A percentile compares a stretch with the other conserved stretches of the same genome.
phyloP scores from a whole-genome alignment of 2,888 invertebrate genomes.

The Lasioglossum zephyrum region DNA sequence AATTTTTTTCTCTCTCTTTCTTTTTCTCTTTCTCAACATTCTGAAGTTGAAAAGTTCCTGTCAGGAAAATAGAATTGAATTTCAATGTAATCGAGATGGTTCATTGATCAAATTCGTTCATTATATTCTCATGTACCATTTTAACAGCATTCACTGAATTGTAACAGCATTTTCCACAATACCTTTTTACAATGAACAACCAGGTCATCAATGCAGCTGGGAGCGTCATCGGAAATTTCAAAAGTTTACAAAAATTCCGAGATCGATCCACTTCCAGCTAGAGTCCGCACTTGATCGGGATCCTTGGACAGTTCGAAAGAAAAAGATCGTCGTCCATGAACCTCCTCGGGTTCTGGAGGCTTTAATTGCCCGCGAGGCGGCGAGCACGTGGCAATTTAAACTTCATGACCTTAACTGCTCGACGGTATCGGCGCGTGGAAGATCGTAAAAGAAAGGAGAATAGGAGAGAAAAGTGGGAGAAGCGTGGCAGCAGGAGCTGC shows the following conservation, averaged over 20 bases:
- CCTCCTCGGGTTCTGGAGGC: constrained; percentile 41
- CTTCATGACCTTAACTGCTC: constrained; percentile 67
- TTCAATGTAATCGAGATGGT: not conserved
- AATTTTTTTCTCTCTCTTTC: too few relatives aligned
- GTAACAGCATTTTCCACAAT: not conserved
- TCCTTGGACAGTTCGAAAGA: constrained; percentile 14
- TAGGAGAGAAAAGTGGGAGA: not conserved
- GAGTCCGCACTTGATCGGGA: constrained; percentile 3
- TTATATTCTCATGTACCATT: too few relatives aligned
- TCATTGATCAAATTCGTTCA: too few relatives aligned
- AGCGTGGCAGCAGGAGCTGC: not conserved
- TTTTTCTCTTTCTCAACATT: too few relatives aligned
- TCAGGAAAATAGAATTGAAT: not conserved
- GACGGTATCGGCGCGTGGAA: constrained; percentile 30
- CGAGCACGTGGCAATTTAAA: constrained; percentile 71
- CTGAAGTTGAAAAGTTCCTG: too few relatives aligned
- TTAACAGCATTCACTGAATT: too few relatives aligned
- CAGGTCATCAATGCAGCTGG: not conserved
- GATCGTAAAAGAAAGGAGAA: constrained; percentile 17
- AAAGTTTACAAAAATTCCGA: not conserved
- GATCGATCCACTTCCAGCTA: constrained; percentile 23
- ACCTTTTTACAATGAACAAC: not conserved
- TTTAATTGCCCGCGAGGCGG: constrained; percentile 62
- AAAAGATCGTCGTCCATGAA: constrained; percentile 47
- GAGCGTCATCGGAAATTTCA: not conserved